These are phyloP conservation scores for Petrocephalus microphthalmus DNA, from an alignment of 2,113 vertebrate species.

Conservation along the genomic window DNA sequence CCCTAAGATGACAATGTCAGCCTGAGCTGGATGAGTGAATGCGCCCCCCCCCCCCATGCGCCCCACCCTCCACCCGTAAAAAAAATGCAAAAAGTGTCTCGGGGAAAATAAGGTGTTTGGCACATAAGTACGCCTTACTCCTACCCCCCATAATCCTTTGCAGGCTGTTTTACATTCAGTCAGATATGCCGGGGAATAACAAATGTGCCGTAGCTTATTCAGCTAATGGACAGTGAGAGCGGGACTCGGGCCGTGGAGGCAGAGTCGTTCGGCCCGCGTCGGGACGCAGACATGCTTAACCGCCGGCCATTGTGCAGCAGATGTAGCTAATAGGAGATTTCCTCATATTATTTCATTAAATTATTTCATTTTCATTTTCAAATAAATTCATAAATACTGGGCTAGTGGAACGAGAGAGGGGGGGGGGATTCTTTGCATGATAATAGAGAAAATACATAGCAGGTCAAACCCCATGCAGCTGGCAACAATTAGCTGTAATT, in stretches of 20 bases:
- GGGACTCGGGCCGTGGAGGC: neutral
- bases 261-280: neutral
- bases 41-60: neutral
- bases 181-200: neutral
- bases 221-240: neutral
- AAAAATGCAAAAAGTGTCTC: neutral
- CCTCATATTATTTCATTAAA: neutral
- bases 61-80: neutral
- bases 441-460: constrained; percentile 69
- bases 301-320: neutral
- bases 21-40: too few species aligned
- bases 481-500: constrained; percentile 76
- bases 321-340: neutral
- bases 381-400: neutral
- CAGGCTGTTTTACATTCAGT: neutral
- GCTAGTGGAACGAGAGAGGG: constrained; percentile 30
- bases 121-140: neutral
- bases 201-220: neutral
- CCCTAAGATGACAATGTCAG: too few species aligned
- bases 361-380: neutral
- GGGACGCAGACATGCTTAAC: neutral
- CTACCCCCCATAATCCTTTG: neutral
- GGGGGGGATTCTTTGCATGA: constrained; percentile 59
- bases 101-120: constrained; percentile 3
- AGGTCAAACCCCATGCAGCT: constrained; percentile 72